These are phyloP conservation scores for Actinernus sp. DNA, from an alignment of 92 coral and sea anemone species.

Conservation along the genomic window DNA sequence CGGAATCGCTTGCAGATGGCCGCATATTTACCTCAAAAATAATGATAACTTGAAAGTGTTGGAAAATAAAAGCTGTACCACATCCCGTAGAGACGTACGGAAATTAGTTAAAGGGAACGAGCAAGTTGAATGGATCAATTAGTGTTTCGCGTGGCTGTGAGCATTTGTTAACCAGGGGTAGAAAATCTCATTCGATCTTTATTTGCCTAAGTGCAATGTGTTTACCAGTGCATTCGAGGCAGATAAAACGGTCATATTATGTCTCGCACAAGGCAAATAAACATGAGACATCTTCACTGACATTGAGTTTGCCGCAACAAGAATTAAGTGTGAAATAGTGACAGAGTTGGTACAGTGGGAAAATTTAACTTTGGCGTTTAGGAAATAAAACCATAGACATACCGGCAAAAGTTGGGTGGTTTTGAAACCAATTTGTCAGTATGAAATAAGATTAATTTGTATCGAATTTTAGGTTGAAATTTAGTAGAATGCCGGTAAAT, in stretches of 20 bases:
- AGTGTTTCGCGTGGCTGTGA: slow-evolving; percentile 60
- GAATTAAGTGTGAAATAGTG: too few species aligned
- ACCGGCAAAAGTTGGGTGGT: neutral
- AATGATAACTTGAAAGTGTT: slow-evolving; percentile 63
- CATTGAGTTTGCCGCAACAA: too few species aligned
- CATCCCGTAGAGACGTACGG: slow-evolving; percentile 78
- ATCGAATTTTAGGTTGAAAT: neutral
- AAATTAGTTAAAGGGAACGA: slow-evolving; percentile 67
- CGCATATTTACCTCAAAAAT: slow-evolving; percentile 44
- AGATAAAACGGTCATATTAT: slow-evolving; percentile 76
- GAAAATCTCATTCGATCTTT: slow-evolving; percentile 74
- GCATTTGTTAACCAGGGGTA: slow-evolving; percentile 80
- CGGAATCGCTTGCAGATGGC: slow-evolving; percentile 71
- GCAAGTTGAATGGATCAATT: slow-evolving; percentile 76
- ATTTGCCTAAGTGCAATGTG: slow-evolving; percentile 84
- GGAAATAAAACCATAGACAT: neutral
- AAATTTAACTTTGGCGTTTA: too few species aligned
- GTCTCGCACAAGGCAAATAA: too few species aligned
- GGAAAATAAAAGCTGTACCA: slow-evolving; percentile 42
- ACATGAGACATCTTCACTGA: too few species aligned
- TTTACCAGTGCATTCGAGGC: slow-evolving; percentile 68
- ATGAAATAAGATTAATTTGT: neutral
- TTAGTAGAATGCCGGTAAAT: too few species aligned
- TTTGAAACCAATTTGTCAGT: neutral
- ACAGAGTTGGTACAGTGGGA: too few species aligned